Evolutionary conservation across 2,888 invertebrate species (phyloP), one percentile per base, ranked within the genome.

Genomic region (Corythucha ciliata): DNA sequence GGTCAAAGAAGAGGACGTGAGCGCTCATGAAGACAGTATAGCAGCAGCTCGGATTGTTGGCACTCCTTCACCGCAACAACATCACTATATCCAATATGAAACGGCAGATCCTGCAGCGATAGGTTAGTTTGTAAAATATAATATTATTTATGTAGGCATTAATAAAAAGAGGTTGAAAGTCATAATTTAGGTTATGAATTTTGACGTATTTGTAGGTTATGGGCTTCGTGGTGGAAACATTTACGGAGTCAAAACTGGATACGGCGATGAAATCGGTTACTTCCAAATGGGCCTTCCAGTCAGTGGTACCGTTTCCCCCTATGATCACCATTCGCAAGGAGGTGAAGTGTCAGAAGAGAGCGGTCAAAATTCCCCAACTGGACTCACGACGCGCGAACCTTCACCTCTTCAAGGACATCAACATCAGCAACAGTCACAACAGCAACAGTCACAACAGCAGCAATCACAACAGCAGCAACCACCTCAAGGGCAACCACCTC

Each of bases 311-410:
- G 40, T 21, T 21, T 3, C 44, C 7, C 5, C 33, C 10, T 34
- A 18, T 27, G 51, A 36, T 14, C 24, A 37, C 34, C 42, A 49
- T 22, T 34, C 50, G n/a, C 41, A 24, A 22, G 42, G 26, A 4
- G 48, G 48, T 1, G 52, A 40, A 20, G 52, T 44, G 14, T 56
- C 56, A 1, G 56, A 56, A 34, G 56, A 48, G 24, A 56, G 56
- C 40, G 56, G 50, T 10, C 56, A 50, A 18, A 56, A 54, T 48
- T 45, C 52, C 8, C 56, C 56, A 0, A 32, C 52, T 8, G 49
- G 48, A 12, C 22, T 49, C 24, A 47, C 46, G 7, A 47, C 46
- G 7, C 2, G 47, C 14, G 55, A 53, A 14, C 50, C 52, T 3
- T 44, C 48, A 18, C 55, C 52, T 1, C 50, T 44, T 34, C 50